phyloP scores from a whole-genome alignment of 2,888 invertebrate genomes.

The Perithous albicinctus region DNA sequence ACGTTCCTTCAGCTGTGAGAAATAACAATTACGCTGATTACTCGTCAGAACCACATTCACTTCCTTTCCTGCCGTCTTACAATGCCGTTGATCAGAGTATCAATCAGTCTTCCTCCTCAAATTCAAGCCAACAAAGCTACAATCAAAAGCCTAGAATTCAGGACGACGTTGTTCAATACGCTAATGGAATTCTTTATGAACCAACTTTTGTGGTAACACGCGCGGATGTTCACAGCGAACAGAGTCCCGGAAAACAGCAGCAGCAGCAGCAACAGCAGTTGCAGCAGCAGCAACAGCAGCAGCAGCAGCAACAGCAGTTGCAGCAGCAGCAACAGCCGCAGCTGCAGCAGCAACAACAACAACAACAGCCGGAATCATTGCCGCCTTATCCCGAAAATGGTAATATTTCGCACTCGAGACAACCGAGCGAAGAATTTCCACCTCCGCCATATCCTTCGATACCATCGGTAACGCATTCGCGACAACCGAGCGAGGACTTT shows the following conservation, averaged over 20 bases:
- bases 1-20: slow-evolving; percentile 66
- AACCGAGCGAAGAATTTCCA: slow-evolving; percentile 86
- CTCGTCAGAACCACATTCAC: slow-evolving; percentile 87
- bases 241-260: slow-evolving; percentile 88
- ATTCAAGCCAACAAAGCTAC: slow-evolving; percentile 73
- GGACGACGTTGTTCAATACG: slow-evolving; percentile 85
- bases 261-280: slow-evolving; percentile 56
- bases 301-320: too few species aligned
- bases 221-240: slow-evolving; percentile 94
- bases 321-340: too few species aligned
- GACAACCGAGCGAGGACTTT: slow-evolving; percentile 95
- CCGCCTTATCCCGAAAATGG: slow-evolving; percentile 85
- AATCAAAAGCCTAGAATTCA: slow-evolving; percentile 79
- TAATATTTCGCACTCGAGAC: slow-evolving; percentile 85
- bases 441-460: slow-evolving; percentile 93
- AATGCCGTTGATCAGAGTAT: slow-evolving; percentile 82
- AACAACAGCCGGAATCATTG: slow-evolving; percentile 85
- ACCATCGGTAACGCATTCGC: slow-evolving; percentile 91
- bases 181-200: slow-evolving; percentile 84
- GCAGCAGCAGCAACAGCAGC: too few species aligned
- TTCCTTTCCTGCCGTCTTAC: slow-evolving; percentile 88
- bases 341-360: slow-evolving; percentile 81
- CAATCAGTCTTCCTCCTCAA: slow-evolving; percentile 57
- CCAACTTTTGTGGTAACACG: slow-evolving; percentile 89
- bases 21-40: slow-evolving; percentile 79